A percentile compares a stretch with the other conserved stretches of the same genome.
Evolutionary conservation across 2,113 vertebrate genomes (phyloP).

Genomic region (Oplegnathus fasciatus): DNA sequence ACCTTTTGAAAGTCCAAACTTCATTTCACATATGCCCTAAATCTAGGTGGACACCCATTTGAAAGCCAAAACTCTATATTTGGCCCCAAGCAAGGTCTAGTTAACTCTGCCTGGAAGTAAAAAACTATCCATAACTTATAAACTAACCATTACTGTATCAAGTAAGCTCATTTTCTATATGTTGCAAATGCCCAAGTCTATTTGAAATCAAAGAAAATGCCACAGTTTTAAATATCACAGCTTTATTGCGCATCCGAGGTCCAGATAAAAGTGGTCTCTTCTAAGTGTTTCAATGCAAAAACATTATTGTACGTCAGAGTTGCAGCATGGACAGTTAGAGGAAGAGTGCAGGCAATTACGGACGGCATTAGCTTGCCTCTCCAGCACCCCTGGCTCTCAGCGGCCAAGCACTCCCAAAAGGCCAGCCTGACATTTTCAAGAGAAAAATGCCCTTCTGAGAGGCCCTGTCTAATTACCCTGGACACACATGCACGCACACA

Average conservation of each 20-base stretch:
- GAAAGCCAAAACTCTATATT: not conserved
- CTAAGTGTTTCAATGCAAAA: slow-evolving; percentile 42
- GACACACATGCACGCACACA: slow-evolving; percentile 53
- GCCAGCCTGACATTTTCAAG: slow-evolving; percentile 84
- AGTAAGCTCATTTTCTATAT: not conserved
- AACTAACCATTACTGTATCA: not conserved
- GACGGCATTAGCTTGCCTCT: slow-evolving; percentile 65
- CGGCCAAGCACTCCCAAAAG: slow-evolving; percentile 78
- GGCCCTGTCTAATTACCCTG: slow-evolving; percentile 75
- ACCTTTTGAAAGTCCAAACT: not conserved
- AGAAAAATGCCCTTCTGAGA: slow-evolving; percentile 75
- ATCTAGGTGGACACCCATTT: not conserved
- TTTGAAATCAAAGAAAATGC: not conserved
- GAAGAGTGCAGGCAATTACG: slow-evolving; percentile 66
- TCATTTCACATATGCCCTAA: not conserved
- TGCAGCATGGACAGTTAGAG: slow-evolving; percentile 35
- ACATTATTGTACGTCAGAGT: slow-evolving; percentile 50
- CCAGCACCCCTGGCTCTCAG: slow-evolving; percentile 66
- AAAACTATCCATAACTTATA: not conserved
- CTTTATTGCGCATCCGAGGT: not conserved
- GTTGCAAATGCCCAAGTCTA: not conserved
- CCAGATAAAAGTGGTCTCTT: slow-evolving; percentile 4
- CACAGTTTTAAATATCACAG: not conserved
- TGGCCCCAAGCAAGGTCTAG: not conserved
- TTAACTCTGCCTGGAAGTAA: not conserved